Evolutionary conservation across 2,797 vertebrate species (phyloP).

Genomic region (Muraenolepis orangiensis): DNA sequence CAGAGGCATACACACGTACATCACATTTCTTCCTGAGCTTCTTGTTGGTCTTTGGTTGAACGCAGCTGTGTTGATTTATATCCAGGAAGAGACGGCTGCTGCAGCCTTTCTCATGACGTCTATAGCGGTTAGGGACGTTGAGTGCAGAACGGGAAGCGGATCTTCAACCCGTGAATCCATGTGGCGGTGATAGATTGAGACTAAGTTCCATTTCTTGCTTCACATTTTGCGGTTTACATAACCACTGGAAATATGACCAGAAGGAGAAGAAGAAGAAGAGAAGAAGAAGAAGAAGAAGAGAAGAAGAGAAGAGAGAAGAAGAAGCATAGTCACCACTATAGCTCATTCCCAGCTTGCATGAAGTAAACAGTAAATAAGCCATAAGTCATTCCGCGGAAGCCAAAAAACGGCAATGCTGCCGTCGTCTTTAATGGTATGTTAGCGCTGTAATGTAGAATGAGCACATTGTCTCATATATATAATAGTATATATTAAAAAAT

Average conservation of each 20-base stretch:
- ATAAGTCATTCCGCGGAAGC: background rate
- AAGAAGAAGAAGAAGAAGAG: too few relatives aligned
- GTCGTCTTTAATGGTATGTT: background rate
- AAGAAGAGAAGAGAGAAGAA: too few relatives aligned
- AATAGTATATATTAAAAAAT: too few relatives aligned
- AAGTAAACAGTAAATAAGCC: background rate
- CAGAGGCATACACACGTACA: background rate
- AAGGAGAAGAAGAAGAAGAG: too few relatives aligned
- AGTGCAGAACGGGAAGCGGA: conserved; percentile 4
- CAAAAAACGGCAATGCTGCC: background rate
- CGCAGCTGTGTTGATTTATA: too few relatives aligned
- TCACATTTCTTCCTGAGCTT: conserved; percentile 8
- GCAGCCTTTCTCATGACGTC: conserved; percentile 1
- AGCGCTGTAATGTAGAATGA: too few relatives aligned
- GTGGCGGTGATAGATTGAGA: background rate
- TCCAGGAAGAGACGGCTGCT: too few relatives aligned
- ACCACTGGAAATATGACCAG: background rate
- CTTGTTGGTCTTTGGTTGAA: conserved; percentile 11
- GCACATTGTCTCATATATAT: background rate
- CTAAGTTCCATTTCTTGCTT: background rate
- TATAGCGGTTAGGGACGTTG: background rate
- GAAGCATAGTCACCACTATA: background rate
- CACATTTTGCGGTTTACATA: background rate
- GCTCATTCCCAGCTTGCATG: background rate
- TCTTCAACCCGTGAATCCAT: background rate